Conservation (phyloP, 1,140 invertebrate species). For the Saccostrea glomerata region DNA sequence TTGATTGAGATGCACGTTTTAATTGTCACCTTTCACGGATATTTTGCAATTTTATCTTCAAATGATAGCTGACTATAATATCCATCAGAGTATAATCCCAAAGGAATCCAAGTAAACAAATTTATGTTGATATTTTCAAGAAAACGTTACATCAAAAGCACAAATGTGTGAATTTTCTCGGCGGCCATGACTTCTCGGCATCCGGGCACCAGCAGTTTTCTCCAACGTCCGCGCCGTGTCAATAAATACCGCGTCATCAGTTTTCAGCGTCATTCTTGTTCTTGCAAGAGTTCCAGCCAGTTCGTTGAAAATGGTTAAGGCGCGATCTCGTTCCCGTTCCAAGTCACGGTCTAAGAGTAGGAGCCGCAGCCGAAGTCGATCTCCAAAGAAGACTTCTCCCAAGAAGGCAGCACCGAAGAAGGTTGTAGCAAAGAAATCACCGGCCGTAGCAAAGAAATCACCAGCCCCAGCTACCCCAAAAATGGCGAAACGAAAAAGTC, state of each 20-base stretch:
- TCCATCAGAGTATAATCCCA: background rate
- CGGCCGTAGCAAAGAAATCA: background rate
- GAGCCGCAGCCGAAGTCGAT: background rate
- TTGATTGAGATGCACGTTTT: background rate
- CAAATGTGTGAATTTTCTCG: background rate
- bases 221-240: conserved; percentile 36
- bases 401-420: conserved; percentile 21
- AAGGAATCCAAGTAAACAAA: background rate
- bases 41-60: background rate
- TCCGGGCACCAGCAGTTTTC: conserved; percentile 28
- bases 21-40: background rate
- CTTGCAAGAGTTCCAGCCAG: background rate
- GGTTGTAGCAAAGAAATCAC: background rate
- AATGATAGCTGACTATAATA: background rate
- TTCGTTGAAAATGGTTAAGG: background rate
- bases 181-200: background rate
- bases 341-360: conserved; percentile 12
- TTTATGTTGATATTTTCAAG: background rate
- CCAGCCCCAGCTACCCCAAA: background rate
- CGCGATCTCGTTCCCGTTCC: conserved; percentile 36
- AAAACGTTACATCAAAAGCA: background rate
- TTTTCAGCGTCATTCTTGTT: conserved; percentile 45
- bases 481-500: background rate
- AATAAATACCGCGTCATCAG: conserved; percentile 14
- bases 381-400: conserved; percentile 27